These are phyloP conservation scores for Grammomys surdaster DNA, from an alignment of 2,113 vertebrate genomes.

Conservation along the genomic window DNA sequence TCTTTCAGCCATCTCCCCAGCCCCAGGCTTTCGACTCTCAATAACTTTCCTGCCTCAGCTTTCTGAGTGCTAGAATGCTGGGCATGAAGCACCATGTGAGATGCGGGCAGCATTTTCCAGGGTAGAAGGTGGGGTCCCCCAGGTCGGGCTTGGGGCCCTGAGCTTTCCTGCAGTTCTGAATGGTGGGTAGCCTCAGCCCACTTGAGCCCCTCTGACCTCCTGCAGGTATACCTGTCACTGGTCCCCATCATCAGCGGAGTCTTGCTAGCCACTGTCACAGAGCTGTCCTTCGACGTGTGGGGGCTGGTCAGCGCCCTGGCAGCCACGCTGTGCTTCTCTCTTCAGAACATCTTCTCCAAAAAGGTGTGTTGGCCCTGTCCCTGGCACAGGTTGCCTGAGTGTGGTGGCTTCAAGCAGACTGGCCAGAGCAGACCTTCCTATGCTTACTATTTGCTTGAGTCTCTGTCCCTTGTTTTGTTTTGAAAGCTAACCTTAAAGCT, in stretches of 20 bases:
- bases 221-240: slow-evolving; percentile 95
- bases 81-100: not conserved
- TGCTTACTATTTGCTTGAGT: not conserved
- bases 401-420: not conserved
- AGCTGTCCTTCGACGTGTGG: slow-evolving; percentile 96
- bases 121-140: not conserved
- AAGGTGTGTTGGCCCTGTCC: slow-evolving; percentile 90
- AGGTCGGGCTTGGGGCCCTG: not conserved
- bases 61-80: not conserved
- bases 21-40: not conserved
- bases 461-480: not conserved
- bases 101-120: not conserved
- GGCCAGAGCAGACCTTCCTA: not conserved
- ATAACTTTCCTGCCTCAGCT: not conserved
- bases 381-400: not conserved
- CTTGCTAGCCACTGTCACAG: slow-evolving; percentile 95
- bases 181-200: not conserved
- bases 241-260: slow-evolving; percentile 98
- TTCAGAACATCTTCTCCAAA: slow-evolving; percentile 99
- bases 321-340: slow-evolving; percentile 97
- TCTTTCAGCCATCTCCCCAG: not conserved
- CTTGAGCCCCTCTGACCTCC: not conserved
- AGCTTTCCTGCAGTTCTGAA: not conserved
- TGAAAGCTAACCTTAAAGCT: not conserved
- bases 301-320: slow-evolving; percentile 97